Base-by-base conservation (phyloP, 2,797 vertebrate genomes). In the Austrolebias charrua region DNA sequence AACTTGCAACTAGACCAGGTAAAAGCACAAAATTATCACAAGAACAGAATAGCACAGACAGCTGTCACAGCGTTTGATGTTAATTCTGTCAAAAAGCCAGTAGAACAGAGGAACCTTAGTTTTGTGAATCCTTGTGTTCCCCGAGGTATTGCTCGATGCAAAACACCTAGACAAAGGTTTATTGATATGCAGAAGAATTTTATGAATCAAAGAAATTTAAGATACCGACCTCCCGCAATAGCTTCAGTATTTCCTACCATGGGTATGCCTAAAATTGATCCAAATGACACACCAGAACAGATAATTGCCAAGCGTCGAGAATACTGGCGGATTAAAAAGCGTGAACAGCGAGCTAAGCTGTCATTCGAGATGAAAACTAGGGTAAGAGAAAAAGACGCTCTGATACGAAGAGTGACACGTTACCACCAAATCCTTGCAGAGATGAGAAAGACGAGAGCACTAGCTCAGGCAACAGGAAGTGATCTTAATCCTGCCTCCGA, bases 261-360 rank as follows among this genome's bases (percentile, higher is more conserved):
- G 62, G 73, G 63, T 2, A 44, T 83, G 15, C 82, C 84, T 18
- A 79, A 46, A 46, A 73, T 80, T 0, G 66, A 86, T 59, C 78
- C 78, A 1, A 72, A 54, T 0, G 89, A 92, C 80, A 88, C 88
- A 1, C 82, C 86, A 0, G 92, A 93, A 69, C 90, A 92, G 69
- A 81, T 81, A 11, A 79, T 91, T 18, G 88, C 91, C 63, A 89
- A 89, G 43, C 84, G 87, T 45, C 74, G 92, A n/a, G 93, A 93
- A 65, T 92, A 94, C 66, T 94, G 93, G 93, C 84, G 92, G 11
- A 31, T 91, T 7, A 94, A 93, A 51, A 94, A 94, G 75, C 90
- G 92, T 0, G 91, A 93, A 16, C 93, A 94, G 79, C 86, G 93
- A 50, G 93, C 93, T 0, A 93, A 92, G 58, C 80, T 91, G 78